These are phyloP conservation scores for Araneus ventricosus DNA, from an alignment of 1,140 invertebrate species.

Conservation along the genomic window DNA sequence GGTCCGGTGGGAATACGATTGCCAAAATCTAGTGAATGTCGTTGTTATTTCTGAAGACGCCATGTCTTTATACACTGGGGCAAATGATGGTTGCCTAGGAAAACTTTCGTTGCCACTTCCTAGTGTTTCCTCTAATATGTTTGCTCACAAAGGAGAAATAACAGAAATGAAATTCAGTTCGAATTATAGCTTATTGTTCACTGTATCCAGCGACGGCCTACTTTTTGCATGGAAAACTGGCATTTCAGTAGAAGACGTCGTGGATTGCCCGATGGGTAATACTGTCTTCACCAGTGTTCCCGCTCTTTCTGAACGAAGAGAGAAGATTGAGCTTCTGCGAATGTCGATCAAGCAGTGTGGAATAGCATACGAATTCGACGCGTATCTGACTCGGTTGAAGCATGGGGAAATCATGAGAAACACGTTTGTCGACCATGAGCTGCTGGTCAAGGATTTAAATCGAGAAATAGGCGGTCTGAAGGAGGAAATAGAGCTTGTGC, in stretches of 20 bases:
- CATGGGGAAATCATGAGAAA: neutral
- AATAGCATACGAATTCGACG: slow-evolving; percentile 9
- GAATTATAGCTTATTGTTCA: neutral
- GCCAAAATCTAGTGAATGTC: neutral
- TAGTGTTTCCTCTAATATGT: neutral
- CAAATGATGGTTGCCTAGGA: neutral
- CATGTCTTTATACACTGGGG: neutral
- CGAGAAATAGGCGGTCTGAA: slow-evolving; percentile 13
- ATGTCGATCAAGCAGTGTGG: slow-evolving; percentile 20
- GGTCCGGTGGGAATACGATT: slow-evolving; percentile 24
- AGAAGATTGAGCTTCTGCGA: neutral
- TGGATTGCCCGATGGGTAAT: neutral
- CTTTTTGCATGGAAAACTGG: slow-evolving; percentile 30
- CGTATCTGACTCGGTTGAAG: neutral
- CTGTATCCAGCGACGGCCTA: neutral
- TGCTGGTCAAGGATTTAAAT: neutral
- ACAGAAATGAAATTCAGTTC: slow-evolving; percentile 10
- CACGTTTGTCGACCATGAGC: neutral
- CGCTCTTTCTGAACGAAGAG: neutral
- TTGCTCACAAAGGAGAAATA: slow-evolving; percentile 41
- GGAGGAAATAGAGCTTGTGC: neutral
- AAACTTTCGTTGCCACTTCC: neutral
- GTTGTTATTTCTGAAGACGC: neutral
- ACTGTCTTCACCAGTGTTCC: neutral
- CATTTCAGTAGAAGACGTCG: neutral